Conservation (phyloP, 2,888 invertebrate genomes). For the Penaeus monodon region DNA sequence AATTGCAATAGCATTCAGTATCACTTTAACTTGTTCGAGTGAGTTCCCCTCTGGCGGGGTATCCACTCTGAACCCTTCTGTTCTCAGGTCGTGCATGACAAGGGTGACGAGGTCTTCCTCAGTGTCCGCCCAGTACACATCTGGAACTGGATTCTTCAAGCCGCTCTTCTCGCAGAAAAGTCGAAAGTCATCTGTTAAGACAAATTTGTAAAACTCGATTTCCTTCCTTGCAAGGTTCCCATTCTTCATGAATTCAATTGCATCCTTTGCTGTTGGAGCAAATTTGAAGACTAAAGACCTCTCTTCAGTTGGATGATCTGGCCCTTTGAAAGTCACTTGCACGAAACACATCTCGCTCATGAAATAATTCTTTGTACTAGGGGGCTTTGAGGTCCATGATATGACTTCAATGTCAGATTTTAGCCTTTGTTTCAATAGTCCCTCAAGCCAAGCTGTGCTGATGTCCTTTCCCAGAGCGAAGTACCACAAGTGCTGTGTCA, state of each 20-base stretch:
- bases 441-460: slow-evolving; percentile 45
- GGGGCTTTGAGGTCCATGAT: slow-evolving; percentile 29
- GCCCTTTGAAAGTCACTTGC: slow-evolving; percentile 2
- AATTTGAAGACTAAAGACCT: slow-evolving; percentile 41
- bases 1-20: slow-evolving; percentile 34
- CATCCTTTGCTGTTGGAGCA: slow-evolving; percentile 25
- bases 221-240: slow-evolving; percentile 45
- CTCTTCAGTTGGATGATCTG: neutral
- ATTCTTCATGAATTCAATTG: slow-evolving; percentile 13
- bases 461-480: neutral
- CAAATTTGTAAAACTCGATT: slow-evolving; percentile 52
- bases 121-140: slow-evolving; percentile 43
- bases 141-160: slow-evolving; percentile 35
- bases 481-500: too few relatives aligned
- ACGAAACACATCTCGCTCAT: slow-evolving; percentile 55
- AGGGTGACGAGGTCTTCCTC: slow-evolving; percentile 36
- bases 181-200: slow-evolving; percentile 41
- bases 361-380: slow-evolving; percentile 36
- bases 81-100: slow-evolving; percentile 49
- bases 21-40: slow-evolving; percentile 39
- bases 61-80: slow-evolving; percentile 26
- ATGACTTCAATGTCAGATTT: slow-evolving; percentile 9
- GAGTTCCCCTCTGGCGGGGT: slow-evolving; percentile 43
- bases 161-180: slow-evolving; percentile 28
- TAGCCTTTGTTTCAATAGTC: slow-evolving; percentile 35